Conservation (phyloP, 2,113 vertebrate species). For the Ginglymostoma cirratum region DNA sequence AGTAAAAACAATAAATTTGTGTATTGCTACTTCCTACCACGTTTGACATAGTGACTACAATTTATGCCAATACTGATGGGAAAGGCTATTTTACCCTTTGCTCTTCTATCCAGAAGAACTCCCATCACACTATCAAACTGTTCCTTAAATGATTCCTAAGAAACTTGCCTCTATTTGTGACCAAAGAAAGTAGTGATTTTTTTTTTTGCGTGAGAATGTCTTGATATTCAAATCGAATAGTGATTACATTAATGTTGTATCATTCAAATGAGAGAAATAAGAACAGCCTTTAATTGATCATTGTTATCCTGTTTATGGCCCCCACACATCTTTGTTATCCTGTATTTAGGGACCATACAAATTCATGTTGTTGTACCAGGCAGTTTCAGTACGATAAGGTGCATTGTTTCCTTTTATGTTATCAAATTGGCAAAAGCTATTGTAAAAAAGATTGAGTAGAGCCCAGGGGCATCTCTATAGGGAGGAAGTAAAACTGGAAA, state of each 20-base stretch:
- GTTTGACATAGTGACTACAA: background rate
- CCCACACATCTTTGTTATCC: too few species aligned
- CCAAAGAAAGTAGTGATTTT: background rate
- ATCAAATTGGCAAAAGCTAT: background rate
- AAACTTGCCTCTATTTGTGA: background rate
- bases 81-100: background rate
- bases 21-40: background rate
- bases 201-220: background rate
- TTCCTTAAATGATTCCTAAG: background rate
- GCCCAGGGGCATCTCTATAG: background rate
- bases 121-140: background rate
- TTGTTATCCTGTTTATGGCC: background rate
- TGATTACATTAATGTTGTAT: background rate
- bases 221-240: background rate
- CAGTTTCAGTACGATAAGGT: too few species aligned
- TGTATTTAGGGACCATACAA: background rate
- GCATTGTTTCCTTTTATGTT: background rate
- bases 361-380: background rate
- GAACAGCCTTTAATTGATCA: conserved; percentile 10
- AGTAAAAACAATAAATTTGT: background rate
- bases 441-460: conserved; percentile 1
- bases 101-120: background rate
- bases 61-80: background rate
- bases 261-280: background rate
- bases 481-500: conserved; percentile 12